Conservation (phyloP, 2,888 invertebrate genomes). For the Leistus spinibarbis region DNA sequence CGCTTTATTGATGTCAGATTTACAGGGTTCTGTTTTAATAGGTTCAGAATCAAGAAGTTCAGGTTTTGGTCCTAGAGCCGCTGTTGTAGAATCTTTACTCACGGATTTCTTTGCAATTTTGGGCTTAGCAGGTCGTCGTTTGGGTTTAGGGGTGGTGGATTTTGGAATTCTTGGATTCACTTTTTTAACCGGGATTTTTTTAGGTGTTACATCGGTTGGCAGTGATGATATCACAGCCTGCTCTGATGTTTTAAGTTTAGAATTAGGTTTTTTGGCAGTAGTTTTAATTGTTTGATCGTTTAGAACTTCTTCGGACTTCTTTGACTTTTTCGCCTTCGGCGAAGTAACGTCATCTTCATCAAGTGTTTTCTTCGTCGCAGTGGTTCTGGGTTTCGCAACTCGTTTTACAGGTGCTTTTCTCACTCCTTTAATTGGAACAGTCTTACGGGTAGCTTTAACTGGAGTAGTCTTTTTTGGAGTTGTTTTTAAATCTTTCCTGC, state of each 20-base stretch:
- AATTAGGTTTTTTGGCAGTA: slow-evolving; percentile 36
- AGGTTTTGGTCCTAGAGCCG: background rate
- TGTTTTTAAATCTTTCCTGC: slow-evolving; percentile 44
- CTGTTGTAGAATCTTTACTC: background rate
- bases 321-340: slow-evolving; percentile 34
- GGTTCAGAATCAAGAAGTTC: background rate
- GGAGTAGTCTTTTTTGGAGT: slow-evolving; percentile 40
- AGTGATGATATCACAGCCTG: slow-evolving; percentile 29
- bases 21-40: background rate
- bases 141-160: background rate
- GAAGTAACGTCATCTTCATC: slow-evolving; percentile 37
- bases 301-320: slow-evolving; percentile 20
- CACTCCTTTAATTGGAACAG: slow-evolving; percentile 14
- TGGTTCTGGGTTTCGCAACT: slow-evolving; percentile 29
- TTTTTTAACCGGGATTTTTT: background rate
- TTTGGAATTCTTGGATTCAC: background rate
- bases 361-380: slow-evolving; percentile 47
- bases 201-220: slow-evolving; percentile 9
- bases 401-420: slow-evolving; percentile 35
- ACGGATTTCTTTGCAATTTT: background rate
- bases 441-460: slow-evolving; percentile 42
- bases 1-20: background rate
- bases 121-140: background rate
- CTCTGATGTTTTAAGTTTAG: slow-evolving; percentile 20
- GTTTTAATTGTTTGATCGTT: slow-evolving; percentile 22